Base-by-base conservation (phyloP, 2,888 invertebrate genomes). In the Rhamphomyia laevipes region DNA sequence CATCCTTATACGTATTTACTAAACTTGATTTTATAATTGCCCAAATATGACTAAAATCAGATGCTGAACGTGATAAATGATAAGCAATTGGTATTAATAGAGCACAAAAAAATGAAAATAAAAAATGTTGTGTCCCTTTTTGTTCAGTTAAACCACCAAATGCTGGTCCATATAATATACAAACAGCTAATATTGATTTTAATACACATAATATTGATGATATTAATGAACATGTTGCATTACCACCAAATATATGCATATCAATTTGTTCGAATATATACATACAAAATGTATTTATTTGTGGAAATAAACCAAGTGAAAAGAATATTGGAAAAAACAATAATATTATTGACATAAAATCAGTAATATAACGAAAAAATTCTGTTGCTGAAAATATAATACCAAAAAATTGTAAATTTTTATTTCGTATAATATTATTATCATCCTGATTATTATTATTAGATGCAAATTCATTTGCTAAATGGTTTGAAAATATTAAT, bases 261-360 rank as follows among this genome's bases (percentile, higher is more conserved):
- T 85, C 96, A 62, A 81, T 77, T 75, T 99, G 99, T 68, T 99
- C 99, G 57, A 96, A 74, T n/a, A 93, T 73, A 69, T 96, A 97
- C 86, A 95, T 91, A 10, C 86, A 70, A 67, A 97, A 95, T 1
- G 99, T 99, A 65, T 95, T 96, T 48, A 97, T 87, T 73, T 90
- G 99, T 4, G 99, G 99, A 63, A 99, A 88, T 43, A 99, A 74
- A 2, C 99, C 99, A 54, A 97, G 73, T 43, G 93, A 95, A 71
- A 97, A 97, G 27, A 94, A 80, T 44, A 97, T 63, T 1, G 99
- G 99, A 68, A 97, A 92, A 67, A 87, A 85, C 42, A 99, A 72
- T 41, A 99, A 73, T 60, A 94, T 81, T 53, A 83, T 77, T 11
- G 86, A 76, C 53, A 94, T 72, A 41, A 87, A 76, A 63, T 91